Evolutionary conservation across 92 coral and sea anemone genomes (phyloP).

Genomic region (Porites cylindrica): DNA sequence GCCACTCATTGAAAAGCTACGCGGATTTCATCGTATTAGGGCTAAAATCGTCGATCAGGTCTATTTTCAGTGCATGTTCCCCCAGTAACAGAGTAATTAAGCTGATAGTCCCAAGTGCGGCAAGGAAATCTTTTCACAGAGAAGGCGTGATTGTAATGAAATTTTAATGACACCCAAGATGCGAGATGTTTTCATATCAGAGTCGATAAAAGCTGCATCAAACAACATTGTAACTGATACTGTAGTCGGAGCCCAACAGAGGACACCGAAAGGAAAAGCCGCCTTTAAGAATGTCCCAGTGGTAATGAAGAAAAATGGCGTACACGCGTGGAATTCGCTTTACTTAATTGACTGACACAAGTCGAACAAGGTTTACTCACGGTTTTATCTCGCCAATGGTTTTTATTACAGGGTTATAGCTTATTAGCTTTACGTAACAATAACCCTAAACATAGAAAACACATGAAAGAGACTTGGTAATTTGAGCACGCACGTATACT

Average conservation of each 20-base stretch:
- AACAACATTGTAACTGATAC: conserved; percentile 55
- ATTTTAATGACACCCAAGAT: conserved; percentile 46
- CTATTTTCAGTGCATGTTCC: background rate
- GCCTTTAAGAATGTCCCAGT: conserved; percentile 23
- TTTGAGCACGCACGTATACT: background rate
- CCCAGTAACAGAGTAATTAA: conserved; percentile 31
- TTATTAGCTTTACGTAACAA: conserved; percentile 11
- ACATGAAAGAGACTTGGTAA: background rate
- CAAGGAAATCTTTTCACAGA: conserved; percentile 1
- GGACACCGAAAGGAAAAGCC: conserved; percentile 44
- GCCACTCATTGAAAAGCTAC: conserved; percentile 33
- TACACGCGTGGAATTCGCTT: conserved; percentile 17
- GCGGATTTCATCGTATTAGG: conserved; percentile 2
- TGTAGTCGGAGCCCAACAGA: conserved; percentile 52
- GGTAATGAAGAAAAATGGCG: conserved; percentile 40
- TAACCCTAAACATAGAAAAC: background rate
- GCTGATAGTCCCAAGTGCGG: background rate
- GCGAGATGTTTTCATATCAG: conserved; percentile 50
- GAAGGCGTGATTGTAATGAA: conserved; percentile 53
- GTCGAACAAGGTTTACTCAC: background rate
- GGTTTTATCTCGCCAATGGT: conserved; percentile 7
- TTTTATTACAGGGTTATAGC: background rate
- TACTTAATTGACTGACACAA: background rate
- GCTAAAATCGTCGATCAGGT: background rate
- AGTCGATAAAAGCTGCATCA: conserved; percentile 46